Percentiles rank a stretch among this genome's conserved stretches.
Conservation (phyloP, 2,113 vertebrate genomes). For the Chaetodon trifascialis region DNA sequence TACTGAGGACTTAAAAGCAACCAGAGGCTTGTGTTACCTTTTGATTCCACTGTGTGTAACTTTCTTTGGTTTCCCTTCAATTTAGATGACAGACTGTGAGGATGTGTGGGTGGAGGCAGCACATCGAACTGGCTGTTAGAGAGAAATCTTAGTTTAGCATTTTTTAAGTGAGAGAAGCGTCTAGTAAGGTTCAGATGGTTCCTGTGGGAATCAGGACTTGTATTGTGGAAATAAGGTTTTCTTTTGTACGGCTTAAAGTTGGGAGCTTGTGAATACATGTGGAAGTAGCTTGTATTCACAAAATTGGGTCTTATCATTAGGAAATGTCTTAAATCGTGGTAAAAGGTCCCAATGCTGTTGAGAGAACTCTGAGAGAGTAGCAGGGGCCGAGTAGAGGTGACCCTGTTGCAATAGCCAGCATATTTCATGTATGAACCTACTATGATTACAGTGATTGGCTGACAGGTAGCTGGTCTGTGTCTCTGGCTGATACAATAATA, state of each 20-base stretch:
- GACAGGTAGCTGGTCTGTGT: too few species aligned
- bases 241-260: background rate
- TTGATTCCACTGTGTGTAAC: background rate
- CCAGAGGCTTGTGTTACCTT: conserved; percentile 25
- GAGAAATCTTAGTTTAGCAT: background rate
- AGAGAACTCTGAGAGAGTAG: background rate
- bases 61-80: conserved; percentile 1
- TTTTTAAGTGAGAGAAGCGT: background rate
- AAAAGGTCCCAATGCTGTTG: background rate
- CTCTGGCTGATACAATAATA: too few species aligned
- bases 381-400: too few species aligned
- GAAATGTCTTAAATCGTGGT: background rate
- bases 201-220: background rate
- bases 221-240: background rate
- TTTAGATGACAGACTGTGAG: background rate
- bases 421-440: too few species aligned
- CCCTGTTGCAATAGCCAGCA: too few species aligned
- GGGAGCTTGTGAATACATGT: background rate
- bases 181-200: background rate
- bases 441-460: too few species aligned
- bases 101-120: background rate
- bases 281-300: background rate
- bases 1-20: conserved; percentile 12
- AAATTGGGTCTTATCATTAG: background rate
- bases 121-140: background rate